Percentiles rank a stretch among this genome's conserved stretches.
Conservation (phyloP, 2,113 vertebrate species). For the Natator depressus region DNA sequence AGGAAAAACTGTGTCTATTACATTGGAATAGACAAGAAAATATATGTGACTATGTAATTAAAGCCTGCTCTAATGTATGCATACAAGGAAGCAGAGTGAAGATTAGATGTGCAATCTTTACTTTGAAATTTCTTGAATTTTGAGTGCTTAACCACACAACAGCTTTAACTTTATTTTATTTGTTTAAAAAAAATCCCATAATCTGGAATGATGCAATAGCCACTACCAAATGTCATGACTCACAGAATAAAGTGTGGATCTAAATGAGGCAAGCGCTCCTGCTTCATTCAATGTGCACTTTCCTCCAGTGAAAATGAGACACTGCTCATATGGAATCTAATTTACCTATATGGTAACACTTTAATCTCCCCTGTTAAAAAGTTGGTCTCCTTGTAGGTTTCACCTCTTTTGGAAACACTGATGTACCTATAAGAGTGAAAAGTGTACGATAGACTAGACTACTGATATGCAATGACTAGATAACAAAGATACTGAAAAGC, state of each 20-base stretch:
- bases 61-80: background rate
- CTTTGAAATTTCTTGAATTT: background rate
- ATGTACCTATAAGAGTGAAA: background rate
- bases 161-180: background rate
- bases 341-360: background rate
- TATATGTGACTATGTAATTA: background rate
- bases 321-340: background rate
- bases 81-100: background rate
- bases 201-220: background rate
- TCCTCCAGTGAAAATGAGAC: background rate
- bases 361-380: background rate
- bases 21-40: background rate
- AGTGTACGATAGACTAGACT: background rate
- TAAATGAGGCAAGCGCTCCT: background rate
- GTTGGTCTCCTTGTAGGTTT: background rate
- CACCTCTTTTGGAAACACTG: background rate
- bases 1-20: background rate
- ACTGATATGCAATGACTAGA: background rate
- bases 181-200: background rate
- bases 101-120: background rate
- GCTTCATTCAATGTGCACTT: background rate
- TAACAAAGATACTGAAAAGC: background rate
- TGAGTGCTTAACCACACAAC: background rate
- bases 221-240: background rate
- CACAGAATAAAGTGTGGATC: background rate